Percentiles rank a stretch among this genome's conserved stretches.
Conservation (phyloP, 2,888 invertebrate species). For the Electrophaes corylata region DNA sequence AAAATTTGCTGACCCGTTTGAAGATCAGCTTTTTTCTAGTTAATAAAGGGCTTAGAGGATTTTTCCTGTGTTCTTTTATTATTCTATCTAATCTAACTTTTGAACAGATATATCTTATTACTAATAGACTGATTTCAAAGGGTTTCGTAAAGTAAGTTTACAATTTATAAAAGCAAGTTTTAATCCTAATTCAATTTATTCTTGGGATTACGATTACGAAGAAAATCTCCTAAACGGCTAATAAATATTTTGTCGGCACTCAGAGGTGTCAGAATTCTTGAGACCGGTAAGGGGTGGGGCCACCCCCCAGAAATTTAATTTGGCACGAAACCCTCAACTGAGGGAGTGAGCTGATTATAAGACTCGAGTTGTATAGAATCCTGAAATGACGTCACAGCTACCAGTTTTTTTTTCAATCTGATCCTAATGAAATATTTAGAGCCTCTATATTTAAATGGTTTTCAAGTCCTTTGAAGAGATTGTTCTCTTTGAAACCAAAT, state of each 20-base stretch:
- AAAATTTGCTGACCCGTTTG: no score
- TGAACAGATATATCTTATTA: background rate
- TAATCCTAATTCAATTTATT: slow-evolving; percentile 22
- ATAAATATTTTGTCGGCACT: slow-evolving; percentile 41
- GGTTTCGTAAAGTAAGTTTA: background rate
- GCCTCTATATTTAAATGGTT: slow-evolving; percentile 19
- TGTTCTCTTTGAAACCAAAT: no score
- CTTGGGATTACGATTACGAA: slow-evolving; percentile 31
- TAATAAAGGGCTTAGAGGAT: no score
- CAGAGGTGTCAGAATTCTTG: slow-evolving; percentile 36
- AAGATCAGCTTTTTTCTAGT: no score
- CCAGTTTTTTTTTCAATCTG: slow-evolving; percentile 28
- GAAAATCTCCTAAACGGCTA: slow-evolving; percentile 37
- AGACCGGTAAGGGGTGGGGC: slow-evolving; percentile 18
- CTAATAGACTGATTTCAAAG: background rate
- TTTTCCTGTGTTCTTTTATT: no score
- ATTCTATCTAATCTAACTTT: no score
- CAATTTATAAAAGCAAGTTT: slow-evolving; percentile 1
- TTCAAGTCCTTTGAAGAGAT: slow-evolving; percentile 15
- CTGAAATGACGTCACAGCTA: slow-evolving; percentile 24
- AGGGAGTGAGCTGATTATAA: slow-evolving; percentile 35
- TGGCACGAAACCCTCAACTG: slow-evolving; percentile 29
- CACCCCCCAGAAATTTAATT: slow-evolving; percentile 33
- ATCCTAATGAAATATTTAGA: slow-evolving; percentile 27
- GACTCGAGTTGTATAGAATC: slow-evolving; percentile 32